A percentile compares a stretch with the other conserved stretches of the same genome.
These are phyloP conservation scores for Cassiopea xamachana DNA, from an alignment of 30 jellyfish, hydroid and myxozoan genomes.

Conservation along the genomic window DNA sequence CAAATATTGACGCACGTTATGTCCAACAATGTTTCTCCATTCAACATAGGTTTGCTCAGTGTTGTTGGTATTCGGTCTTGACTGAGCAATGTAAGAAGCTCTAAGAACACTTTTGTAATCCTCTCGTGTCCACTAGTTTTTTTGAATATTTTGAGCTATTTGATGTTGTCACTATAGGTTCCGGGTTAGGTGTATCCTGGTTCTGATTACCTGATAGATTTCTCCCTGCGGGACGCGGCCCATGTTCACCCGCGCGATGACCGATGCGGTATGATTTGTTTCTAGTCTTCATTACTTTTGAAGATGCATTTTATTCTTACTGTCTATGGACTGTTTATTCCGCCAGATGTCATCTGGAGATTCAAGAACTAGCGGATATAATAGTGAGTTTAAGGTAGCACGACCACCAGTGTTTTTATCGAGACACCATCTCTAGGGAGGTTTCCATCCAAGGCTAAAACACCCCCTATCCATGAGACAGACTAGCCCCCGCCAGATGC, in stretches of 20 bases:
- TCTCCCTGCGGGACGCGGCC: constrained; percentile 50
- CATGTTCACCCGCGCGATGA: constrained; percentile 69
- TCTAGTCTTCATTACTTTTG: not conserved
- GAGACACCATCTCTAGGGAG: not conserved
- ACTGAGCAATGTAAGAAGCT: constrained; percentile 2
- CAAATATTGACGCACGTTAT: not conserved
- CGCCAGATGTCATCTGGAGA: not conserved
- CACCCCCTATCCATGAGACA: not conserved
- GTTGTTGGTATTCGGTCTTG: not conserved
- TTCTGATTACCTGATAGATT: constrained; percentile 22
- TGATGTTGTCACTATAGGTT: constrained; percentile 23
- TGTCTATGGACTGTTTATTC: not conserved
- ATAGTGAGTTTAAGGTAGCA: not conserved
- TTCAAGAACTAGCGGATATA: not conserved
- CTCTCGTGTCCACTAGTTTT: not conserved
- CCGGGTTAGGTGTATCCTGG: constrained; percentile 25
- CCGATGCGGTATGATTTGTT: constrained; percentile 50
- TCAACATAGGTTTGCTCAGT: constrained; percentile 12
- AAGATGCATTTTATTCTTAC: constrained; percentile 5
- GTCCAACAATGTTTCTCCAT: constrained; percentile 6
- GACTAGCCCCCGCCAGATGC: not conserved
- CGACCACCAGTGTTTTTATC: not conserved
- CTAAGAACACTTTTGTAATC: not conserved
- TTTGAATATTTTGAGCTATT: not conserved
- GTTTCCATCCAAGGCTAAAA: not conserved